Conservation (phyloP, 2,113 vertebrate genomes). For the Alectura lathami region DNA sequence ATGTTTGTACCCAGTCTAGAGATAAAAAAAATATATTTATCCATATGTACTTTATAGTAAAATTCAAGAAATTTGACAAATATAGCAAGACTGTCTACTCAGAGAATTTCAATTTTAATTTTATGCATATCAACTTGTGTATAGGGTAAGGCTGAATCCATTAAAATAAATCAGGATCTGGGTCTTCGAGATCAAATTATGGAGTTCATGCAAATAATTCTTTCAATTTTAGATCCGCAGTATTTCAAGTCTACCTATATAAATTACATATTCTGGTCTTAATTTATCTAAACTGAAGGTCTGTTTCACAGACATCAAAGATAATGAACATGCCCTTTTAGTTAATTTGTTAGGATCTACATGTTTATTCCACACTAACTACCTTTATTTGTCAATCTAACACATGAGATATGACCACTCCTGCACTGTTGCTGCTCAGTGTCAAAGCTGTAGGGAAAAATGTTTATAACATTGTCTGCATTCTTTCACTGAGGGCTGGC, state of each 20-base stretch:
- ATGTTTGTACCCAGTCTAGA: background rate
- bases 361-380: slow-evolving; percentile 15
- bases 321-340: slow-evolving; percentile 41
- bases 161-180: background rate
- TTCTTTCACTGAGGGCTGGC: slow-evolving; percentile 56
- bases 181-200: background rate
- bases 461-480: slow-evolving; percentile 47
- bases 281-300: background rate
- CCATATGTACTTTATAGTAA: background rate
- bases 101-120: background rate
- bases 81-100: background rate
- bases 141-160: background rate
- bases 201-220: background rate
- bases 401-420: slow-evolving; percentile 18
- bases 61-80: background rate
- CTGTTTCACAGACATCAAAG: slow-evolving; percentile 49
- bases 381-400: slow-evolving; percentile 36
- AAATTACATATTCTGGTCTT: background rate
- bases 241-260: background rate
- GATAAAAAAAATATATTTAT: background rate
- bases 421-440: slow-evolving; percentile 60
- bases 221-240: background rate
- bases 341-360: slow-evolving; percentile 35
- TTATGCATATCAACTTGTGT: background rate
- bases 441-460: slow-evolving; percentile 49